Base-by-base conservation (phyloP, 2,113 vertebrate genomes). In the Oreochromis spilurus region DNA sequence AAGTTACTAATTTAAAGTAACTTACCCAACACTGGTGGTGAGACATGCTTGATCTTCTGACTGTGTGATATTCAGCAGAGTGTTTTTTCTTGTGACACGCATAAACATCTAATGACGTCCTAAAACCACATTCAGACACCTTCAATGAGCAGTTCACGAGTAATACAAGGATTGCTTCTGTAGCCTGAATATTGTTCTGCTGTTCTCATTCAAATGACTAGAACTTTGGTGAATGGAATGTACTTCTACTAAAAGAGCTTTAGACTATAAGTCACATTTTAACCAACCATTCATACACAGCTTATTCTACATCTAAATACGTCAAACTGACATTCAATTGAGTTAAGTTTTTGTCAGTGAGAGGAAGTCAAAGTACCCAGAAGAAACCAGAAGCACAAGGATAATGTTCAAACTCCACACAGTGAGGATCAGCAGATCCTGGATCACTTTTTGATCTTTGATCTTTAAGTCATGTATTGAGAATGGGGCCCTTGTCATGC, bases 31-130 rank as follows among this genome's bases (percentile, higher is more conserved):
- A n/a, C n/a, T n/a, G n/a, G 10, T 0, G 17, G 17, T 34, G 17
- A 36, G 31, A 34, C 60, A 12, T 13, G 16, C 17, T 65, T 65
- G 60, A n/a, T 12, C 60, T 38, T 65, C 17, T 36, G 17, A 38
- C 31, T 34, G 4, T 38, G 31, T 65, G 19, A 11, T 0, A 0
- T 2, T 65, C 17, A 38, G 29, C n/a, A 6, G 60, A 7, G n/a
- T 65, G 6, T 38, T 65, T 19, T 65, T 65, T 65, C 34, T 65
- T 36, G 54, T 57, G 12, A 9, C 13, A 31, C 16, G 55, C 26
- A 58, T 5, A 17, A 29, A 16, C 26, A 58, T 65, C 11, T 65
- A 38, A 36, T 19, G 19, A 36, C 12, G 31, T n/a, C 19, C 31
- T 36, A 36, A 36, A 65, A 65, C 31, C 9, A 62, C 31, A 62